Conservation (phyloP, 2,888 invertebrate species). For the Macaria liturata region DNA sequence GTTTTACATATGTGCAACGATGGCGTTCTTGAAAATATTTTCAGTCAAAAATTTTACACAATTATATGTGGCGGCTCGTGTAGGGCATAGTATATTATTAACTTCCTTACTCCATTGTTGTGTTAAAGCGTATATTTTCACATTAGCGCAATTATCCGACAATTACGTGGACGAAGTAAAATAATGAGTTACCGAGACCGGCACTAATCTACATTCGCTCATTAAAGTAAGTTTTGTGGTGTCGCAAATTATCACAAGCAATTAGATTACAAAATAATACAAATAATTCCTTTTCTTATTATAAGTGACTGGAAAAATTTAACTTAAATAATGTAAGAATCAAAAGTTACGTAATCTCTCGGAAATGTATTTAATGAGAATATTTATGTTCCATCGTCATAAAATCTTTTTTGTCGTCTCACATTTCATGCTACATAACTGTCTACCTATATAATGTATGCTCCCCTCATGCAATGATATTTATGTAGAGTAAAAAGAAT, state of each 20-base stretch:
- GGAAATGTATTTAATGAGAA: too few species aligned
- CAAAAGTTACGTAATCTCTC: too few species aligned
- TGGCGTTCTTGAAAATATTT: too few species aligned
- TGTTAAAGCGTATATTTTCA: constrained; percentile 78
- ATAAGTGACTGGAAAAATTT: too few species aligned
- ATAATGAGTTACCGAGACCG: constrained; percentile 63
- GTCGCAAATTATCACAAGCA: constrained; percentile 64
- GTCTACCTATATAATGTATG: constrained; percentile 9
- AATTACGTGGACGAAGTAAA: constrained; percentile 72
- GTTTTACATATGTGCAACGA: too few species aligned
- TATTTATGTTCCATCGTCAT: too few species aligned
- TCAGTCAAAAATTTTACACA: too few species aligned
- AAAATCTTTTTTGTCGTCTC: too few species aligned
- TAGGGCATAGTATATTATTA: constrained; percentile 42
- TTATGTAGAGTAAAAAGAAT: constrained; percentile 60
- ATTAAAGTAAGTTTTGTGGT: constrained; percentile 67
- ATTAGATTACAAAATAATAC: constrained; percentile 38
- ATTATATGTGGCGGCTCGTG: too few species aligned
- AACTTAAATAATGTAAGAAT: too few species aligned
- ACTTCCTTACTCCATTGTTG: constrained; percentile 73
- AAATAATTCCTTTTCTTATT: too few species aligned
- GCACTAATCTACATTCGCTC: constrained; percentile 66
- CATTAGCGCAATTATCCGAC: constrained; percentile 80
- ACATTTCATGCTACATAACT: too few species aligned
- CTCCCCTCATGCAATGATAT: constrained; percentile 63